phyloP scores from a whole-genome alignment of 2,113 vertebrate genomes.

The Chaetorhynchus papuensis region DNA sequence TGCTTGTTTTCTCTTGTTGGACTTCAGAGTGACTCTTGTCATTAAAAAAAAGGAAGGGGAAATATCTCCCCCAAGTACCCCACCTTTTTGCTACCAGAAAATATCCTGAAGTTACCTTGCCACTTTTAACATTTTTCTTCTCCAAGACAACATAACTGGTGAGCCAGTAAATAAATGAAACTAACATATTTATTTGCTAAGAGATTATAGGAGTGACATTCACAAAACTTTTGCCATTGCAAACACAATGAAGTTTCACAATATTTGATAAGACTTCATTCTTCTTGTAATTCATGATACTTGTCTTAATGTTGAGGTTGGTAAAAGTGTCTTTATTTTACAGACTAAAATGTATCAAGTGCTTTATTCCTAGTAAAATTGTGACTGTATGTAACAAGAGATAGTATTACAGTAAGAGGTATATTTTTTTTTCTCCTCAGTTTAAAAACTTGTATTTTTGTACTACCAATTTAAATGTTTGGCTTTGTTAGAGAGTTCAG shows the following conservation, averaged over 20 bases:
- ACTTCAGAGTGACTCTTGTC: neutral
- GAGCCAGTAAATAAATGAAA: neutral
- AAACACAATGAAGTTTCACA: neutral
- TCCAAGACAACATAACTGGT: neutral
- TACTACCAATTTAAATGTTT: slow-evolving; percentile 34
- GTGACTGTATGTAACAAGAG: neutral
- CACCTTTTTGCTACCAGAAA: neutral
- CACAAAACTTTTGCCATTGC: neutral
- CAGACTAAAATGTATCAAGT: slow-evolving; percentile 5
- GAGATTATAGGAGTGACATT: neutral
- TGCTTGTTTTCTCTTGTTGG: neutral
- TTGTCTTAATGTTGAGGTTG: neutral
- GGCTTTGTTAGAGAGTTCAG: slow-evolving; percentile 34
- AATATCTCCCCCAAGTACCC: neutral
- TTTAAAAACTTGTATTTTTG: slow-evolving; percentile 59
- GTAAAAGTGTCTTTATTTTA: slow-evolving; percentile 15
- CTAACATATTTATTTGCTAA: neutral
- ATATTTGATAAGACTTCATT: neutral
- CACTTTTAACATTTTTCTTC: neutral
- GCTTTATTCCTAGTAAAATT: slow-evolving; percentile 35
- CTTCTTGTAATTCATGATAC: neutral
- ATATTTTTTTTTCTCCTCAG: slow-evolving; percentile 1
- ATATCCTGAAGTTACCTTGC: neutral
- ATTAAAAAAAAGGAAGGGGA: neutral
- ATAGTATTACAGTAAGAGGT: slow-evolving; percentile 1